These are phyloP conservation scores for Chymomyza amoena DNA, from an alignment of 2,888 invertebrate species.

Conservation along the genomic window DNA sequence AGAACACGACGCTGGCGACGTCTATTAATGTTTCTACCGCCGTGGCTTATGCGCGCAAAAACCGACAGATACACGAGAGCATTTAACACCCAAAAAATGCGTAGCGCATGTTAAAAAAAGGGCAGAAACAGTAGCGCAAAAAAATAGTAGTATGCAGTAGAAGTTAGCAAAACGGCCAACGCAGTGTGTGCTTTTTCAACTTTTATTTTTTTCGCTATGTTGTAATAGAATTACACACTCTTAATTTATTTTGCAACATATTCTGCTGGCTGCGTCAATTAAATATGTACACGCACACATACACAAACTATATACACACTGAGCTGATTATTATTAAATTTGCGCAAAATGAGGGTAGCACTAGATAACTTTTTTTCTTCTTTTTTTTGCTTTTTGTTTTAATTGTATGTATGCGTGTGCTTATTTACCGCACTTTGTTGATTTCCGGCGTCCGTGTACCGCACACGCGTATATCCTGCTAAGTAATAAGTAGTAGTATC, in stretches of 20 bases:
- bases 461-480: conserved; percentile 75
- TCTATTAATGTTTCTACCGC: conserved; percentile 62
- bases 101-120: conserved; percentile 63
- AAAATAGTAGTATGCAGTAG: conserved; percentile 20
- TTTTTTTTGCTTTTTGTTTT: conserved; percentile 19
- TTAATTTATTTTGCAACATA: conserved; percentile 8
- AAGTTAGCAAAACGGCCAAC: conserved; percentile 19
- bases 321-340: conserved; percentile 26
- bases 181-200: neutral
- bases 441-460: conserved; percentile 43
- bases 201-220: neutral
- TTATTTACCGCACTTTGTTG: conserved; percentile 39
- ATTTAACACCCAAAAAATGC: conserved; percentile 71
- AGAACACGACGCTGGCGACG: conserved; percentile 34
- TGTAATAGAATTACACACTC: conserved; percentile 2
- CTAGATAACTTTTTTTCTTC: conserved; percentile 24
- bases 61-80: conserved; percentile 73
- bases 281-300: neutral
- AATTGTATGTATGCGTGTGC: conserved; percentile 23
- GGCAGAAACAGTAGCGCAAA: conserved; percentile 33
- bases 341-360: conserved; percentile 23
- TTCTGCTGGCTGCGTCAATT: conserved; percentile 21
- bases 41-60: conserved; percentile 63
- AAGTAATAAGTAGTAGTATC: neutral
- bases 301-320: neutral